Evolutionary conservation across 2,888 invertebrate genomes (phyloP).

Genomic region (Leptinotarsa rubiginosa): DNA sequence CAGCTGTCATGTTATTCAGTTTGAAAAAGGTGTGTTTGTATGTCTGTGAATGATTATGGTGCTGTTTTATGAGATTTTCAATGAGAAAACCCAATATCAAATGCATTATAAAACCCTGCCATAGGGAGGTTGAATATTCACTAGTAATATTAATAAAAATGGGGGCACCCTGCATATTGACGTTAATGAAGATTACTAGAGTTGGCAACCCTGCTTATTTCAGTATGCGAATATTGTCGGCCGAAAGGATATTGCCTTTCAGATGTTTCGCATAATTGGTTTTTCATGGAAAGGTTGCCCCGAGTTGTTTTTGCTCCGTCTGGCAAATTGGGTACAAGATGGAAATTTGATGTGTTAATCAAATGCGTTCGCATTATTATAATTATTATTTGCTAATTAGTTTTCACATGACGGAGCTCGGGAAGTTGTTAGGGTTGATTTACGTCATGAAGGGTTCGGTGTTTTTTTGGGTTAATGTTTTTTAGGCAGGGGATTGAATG

Average conservation of each 20-base stretch:
- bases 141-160: too few relatives aligned
- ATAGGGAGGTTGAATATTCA: too few relatives aligned
- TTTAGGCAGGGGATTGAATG: background rate
- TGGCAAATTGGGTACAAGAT: slow-evolving; percentile 4
- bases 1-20: too few relatives aligned
- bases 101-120: too few relatives aligned
- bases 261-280: background rate
- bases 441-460: background rate
- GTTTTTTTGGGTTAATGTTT: background rate
- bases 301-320: background rate
- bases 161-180: too few relatives aligned
- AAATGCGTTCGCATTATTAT: background rate
- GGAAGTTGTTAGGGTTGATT: background rate
- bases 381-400: slow-evolving; percentile 1
- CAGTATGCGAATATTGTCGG: background rate
- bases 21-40: too few relatives aligned
- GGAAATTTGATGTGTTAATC: slow-evolving; percentile 7
- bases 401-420: background rate
- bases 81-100: too few relatives aligned
- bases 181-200: too few relatives aligned
- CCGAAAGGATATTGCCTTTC: background rate
- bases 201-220: background rate
- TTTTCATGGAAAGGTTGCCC: background rate
- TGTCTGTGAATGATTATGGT: too few relatives aligned
- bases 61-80: too few relatives aligned